Base-by-base conservation (phyloP, 2,113 vertebrate genomes). In the Dicaeum eximium region DNA sequence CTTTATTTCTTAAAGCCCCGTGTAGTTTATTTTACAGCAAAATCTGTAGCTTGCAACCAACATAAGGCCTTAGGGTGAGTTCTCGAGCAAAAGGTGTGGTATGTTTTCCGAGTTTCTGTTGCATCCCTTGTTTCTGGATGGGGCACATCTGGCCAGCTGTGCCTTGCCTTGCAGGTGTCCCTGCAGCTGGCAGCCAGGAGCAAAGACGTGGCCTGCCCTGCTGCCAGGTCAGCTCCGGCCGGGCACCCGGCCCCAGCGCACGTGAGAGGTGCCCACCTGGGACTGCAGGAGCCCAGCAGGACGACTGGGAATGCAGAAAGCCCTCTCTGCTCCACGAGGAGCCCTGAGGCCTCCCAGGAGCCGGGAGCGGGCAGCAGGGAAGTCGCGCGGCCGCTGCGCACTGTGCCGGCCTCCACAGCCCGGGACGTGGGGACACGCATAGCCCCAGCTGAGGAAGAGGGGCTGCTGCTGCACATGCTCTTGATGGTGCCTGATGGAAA, bases 401-500 rank as follows among this genome's bases (percentile, higher is more conserved):
- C 78, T 7, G 16, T 70, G n/a, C 60, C 88, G 6, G 13, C 64
- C 18, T 25, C 88, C 8, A 35, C 60, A 13, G 86, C 67, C 31
- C 27, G 5, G 20, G 66, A 20, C 27, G 22, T 50, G 45, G 22
- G 21, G 45, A 21, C 70, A 31, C 88, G n/a, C 23, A 7, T 48
- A 33, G 38, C 47, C 35, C 67, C 19, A 0, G 70, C 93, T 8
- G 86, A 83, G 85, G 98, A 98, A 15, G 86, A 72, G 11, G 93
- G 97, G 38, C 56, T 98, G 4, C 92, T 99, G 16, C 95, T 99
- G 61, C 98, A 99, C 12, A 94, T 99, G 51, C 96, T 99, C 3
- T 91, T 99, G 84, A 99, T 99, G 99, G 99, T 99, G 65, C 98
- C 98, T 6, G 97, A 99, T 50, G 99, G 99, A 56, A 99, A 98